Evolutionary conservation across 2,113 vertebrate genomes (phyloP).

Genomic region (Glareola pratincola): DNA sequence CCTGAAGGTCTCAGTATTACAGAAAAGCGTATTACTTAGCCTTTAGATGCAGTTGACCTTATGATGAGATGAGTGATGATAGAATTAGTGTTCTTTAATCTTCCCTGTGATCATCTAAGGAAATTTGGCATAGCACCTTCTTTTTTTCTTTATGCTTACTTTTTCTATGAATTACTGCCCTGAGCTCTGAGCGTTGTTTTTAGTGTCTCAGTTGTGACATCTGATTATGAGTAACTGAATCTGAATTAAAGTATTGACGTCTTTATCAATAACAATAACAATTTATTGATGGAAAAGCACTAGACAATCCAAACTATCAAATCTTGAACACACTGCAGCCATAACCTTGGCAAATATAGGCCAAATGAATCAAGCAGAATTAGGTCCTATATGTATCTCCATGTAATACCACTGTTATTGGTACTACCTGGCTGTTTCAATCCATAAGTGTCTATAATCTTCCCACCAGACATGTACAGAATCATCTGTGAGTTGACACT

Average conservation of each 20-base stretch:
- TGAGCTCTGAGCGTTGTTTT: not conserved
- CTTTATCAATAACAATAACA: not conserved
- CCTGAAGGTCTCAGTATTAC: not conserved
- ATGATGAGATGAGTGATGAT: not conserved
- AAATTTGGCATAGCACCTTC: not conserved
- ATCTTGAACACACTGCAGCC: not conserved
- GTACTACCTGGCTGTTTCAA: not conserved
- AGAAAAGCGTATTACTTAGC: not conserved
- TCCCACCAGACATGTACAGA: not conserved
- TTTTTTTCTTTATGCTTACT: not conserved
- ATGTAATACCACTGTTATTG: not conserved
- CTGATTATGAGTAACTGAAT: not conserved
- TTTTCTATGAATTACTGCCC: not conserved
- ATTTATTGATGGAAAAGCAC: not conserved
- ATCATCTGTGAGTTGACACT: not conserved
- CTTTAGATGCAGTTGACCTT: constrained; percentile 10
- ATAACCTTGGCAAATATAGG: not conserved
- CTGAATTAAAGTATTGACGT: not conserved
- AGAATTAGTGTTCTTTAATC: constrained; percentile 9
- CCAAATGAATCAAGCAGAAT: not conserved
- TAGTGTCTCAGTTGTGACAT: not conserved
- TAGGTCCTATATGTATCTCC: not conserved
- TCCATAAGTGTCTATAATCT: not conserved
- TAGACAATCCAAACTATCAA: not conserved
- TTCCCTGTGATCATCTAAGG: not conserved